phyloP scores from a whole-genome alignment of 2,797 vertebrate genomes.

The Neostethus bicornis region DNA sequence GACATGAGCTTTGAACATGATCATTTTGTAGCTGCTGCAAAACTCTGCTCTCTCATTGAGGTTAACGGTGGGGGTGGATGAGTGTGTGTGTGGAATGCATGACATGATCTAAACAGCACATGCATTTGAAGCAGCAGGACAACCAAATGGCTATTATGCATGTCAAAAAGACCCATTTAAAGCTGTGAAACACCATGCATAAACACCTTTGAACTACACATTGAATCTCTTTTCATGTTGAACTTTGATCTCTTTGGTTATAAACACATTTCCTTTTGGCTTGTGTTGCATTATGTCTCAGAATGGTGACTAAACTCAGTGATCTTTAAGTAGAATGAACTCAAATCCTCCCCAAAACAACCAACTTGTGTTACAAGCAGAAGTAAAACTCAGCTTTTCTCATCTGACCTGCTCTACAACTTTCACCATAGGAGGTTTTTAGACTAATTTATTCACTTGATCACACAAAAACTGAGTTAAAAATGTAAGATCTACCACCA shows the following conservation, averaged over 20 bases:
- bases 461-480: slow-evolving; percentile 10
- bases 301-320: background rate
- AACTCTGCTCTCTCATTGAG: slow-evolving; percentile 42
- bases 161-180: slow-evolving; percentile 2
- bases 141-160: slow-evolving; percentile 12
- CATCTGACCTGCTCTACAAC: slow-evolving; percentile 27
- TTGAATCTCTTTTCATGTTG: slow-evolving; percentile 9
- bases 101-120: slow-evolving; percentile 28
- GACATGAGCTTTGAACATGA: slow-evolving; percentile 53
- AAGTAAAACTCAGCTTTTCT: slow-evolving; percentile 30
- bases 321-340: background rate
- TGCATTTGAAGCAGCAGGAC: slow-evolving; percentile 7
- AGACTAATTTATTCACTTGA: background rate
- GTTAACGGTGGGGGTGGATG: slow-evolving; percentile 20
- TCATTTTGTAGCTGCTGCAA: slow-evolving; percentile 60
- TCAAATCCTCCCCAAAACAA: slow-evolving; percentile 6
- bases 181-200: background rate
- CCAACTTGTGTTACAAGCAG: slow-evolving; percentile 15
- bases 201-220: slow-evolving; percentile 27
- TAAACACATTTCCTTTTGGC: slow-evolving; percentile 8
- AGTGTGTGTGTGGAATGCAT: slow-evolving; percentile 20
- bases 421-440: slow-evolving; percentile 3
- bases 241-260: slow-evolving; percentile 16
- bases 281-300: background rate
- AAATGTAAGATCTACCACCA: slow-evolving; percentile 8